Evolutionary conservation across 2,888 invertebrate genomes (phyloP).

Genomic region (Andrena flavipes): DNA sequence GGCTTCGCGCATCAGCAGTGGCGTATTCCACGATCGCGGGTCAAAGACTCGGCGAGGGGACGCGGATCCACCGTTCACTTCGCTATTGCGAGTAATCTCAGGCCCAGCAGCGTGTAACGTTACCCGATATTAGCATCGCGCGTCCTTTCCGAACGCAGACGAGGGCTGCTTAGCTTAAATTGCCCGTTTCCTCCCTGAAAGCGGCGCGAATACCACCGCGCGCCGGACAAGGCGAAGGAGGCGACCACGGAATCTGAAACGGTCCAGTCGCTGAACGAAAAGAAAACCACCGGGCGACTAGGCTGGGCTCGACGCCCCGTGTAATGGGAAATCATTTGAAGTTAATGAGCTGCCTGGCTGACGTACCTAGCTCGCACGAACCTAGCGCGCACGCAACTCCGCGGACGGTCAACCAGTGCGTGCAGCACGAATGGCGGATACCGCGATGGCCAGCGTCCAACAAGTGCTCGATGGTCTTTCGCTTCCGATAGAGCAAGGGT

Average conservation of each 20-base stretch:
- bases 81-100: too few relatives aligned
- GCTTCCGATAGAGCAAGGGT: too few relatives aligned
- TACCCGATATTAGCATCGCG: too few relatives aligned
- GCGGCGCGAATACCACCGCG: too few relatives aligned
- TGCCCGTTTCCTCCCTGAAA: too few relatives aligned
- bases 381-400: background rate
- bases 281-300: background rate
- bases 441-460: background rate
- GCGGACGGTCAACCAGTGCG: slow-evolving; percentile 28
- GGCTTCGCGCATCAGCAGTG: background rate
- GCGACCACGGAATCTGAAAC: background rate
- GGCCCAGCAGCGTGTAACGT: too few relatives aligned
- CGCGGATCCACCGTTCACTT: too few relatives aligned
- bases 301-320: background rate
- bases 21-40: background rate
- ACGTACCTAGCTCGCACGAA: slow-evolving; percentile 31
- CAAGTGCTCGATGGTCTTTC: too few relatives aligned
- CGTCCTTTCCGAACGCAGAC: too few relatives aligned
- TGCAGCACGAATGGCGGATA: slow-evolving; percentile 43
- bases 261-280: background rate
- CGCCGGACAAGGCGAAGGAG: background rate
- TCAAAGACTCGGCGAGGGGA: background rate
- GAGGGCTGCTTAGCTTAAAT: too few relatives aligned
- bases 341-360: slow-evolving; percentile 58
- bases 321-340: slow-evolving; percentile 58